Base-by-base conservation (phyloP, 2,888 invertebrate genomes). In the Lepidocyrtinus sp. region DNA sequence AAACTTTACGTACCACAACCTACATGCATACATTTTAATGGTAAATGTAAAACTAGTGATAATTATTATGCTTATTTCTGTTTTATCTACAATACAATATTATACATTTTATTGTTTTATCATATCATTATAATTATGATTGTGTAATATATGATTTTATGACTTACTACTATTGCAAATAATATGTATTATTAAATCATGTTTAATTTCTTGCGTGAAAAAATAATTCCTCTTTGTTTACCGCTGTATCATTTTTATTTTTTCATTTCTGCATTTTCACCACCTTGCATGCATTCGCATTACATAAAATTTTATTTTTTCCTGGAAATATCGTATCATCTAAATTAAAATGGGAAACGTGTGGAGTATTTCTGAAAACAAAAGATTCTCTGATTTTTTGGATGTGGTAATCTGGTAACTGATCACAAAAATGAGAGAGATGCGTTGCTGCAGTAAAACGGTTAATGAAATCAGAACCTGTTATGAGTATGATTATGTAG, bases 111-210 rank as follows among this genome's bases (percentile, higher is more conserved):
- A 62, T 26, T 79, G 72, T 76, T 17, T 78, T 61, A 80, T 62
- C 62, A 62, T 62, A 62, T 62, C 62, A 62, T 62, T 21, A 62
- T 36, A 36, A 12, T 36, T 7, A 36, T 36, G 19, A 21, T 62
- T 79, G 36, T 72, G 63, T 63, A 61, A 72, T 62, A 63, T 61
- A 74, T 45, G 21, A 80, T 62, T 62, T 69, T 70, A 79, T 70
- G 50, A 63, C 69, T n/a, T 63, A 65, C 67, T 63, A 77, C 55
- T 71, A 26, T 69, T 69, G 25, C 65, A 70, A 59, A 2, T n/a
- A n/a, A n/a, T 80, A 75, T 80, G 79, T 80, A 80, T 73, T 73
- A 79, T 80, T 80, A 80, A 81, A 68, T 75, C 79, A 73, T 81
- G 81, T 81, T 75, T 75, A 81, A 75, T 81, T 75, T 75, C 69